Evolutionary conservation across 2,113 vertebrate genomes (phyloP).

Genomic region (Thamnaconus septentrionalis): DNA sequence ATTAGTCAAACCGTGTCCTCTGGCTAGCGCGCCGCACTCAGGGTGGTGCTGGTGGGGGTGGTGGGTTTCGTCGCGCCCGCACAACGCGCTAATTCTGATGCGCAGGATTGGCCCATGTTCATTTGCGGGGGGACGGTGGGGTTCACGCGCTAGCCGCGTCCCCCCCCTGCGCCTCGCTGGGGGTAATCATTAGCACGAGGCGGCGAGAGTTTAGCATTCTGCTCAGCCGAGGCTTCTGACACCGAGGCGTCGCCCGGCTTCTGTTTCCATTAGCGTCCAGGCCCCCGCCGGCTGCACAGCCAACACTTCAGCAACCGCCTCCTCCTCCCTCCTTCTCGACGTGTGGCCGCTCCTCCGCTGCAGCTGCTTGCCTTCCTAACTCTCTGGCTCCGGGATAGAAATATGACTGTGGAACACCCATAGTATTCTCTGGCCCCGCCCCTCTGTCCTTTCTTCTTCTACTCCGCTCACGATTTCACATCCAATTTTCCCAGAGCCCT

Average conservation of each 20-base stretch:
- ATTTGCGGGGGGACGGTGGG: constrained; percentile 59
- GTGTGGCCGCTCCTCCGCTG: constrained; percentile 48
- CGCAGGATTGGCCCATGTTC: constrained; percentile 53
- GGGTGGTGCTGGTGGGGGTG: not conserved
- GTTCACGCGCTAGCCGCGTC: not conserved
- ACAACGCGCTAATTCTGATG: constrained; percentile 58
- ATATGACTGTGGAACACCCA: constrained; percentile 55
- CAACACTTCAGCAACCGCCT: constrained; percentile 53
- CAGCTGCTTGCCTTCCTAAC: constrained; percentile 58
- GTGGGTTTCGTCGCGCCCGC: constrained; percentile 7
- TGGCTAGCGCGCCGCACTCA: constrained; percentile 15
- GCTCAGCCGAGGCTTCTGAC: constrained; percentile 49
- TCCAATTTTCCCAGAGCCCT: constrained; percentile 60
- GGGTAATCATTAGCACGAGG: constrained; percentile 68
- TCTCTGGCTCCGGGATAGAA: constrained; percentile 55
- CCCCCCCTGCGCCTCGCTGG: constrained; percentile 48
- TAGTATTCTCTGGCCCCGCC: constrained; percentile 40
- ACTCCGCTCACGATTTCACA: constrained; percentile 55
- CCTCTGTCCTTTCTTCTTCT: constrained; percentile 30
- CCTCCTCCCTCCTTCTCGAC: constrained; percentile 26
- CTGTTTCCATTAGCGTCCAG: constrained; percentile 67
- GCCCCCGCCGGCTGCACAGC: constrained; percentile 50
- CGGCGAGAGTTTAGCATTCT: constrained; percentile 57
- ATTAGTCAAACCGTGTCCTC: constrained; percentile 49
- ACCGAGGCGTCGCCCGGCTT: constrained; percentile 56